These are phyloP conservation scores for Drosophila birchii DNA, from an alignment of 2,888 invertebrate species.

Conservation along the genomic window DNA sequence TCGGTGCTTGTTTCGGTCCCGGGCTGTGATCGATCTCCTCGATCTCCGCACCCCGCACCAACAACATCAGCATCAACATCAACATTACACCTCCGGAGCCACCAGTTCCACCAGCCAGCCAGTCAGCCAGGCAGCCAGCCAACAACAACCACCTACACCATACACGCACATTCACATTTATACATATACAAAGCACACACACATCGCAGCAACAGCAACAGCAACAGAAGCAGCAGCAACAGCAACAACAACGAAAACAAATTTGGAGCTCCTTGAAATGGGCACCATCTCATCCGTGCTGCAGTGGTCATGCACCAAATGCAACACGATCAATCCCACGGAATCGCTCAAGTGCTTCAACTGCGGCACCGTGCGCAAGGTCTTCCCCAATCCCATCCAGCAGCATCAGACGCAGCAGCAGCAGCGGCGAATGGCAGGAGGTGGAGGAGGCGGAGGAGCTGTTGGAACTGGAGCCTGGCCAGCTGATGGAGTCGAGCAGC, in stretches of 20 bases:
- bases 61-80: conserved; percentile 18
- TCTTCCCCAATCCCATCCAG: conserved; percentile 75
- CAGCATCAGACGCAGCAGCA: conserved; percentile 63
- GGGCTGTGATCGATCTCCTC: conserved; percentile 26
- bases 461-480: conserved; percentile 42
- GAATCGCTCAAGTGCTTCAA: conserved; percentile 93
- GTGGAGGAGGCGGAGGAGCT: background rate
- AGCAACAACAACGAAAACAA: conserved; percentile 13
- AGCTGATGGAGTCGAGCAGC: conserved; percentile 53
- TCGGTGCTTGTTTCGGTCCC: conserved; percentile 31
- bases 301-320: conserved; percentile 96
- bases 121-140: conserved; percentile 23
- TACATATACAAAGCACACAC: conserved; percentile 2
- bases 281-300: conserved; percentile 97
- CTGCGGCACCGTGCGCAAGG: conserved; percentile 90
- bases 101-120: conserved; percentile 16
- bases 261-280: conserved; percentile 85
- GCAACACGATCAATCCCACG: conserved; percentile 94
- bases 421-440: conserved; percentile 42
- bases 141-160: conserved; percentile 24
- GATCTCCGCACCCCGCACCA: conserved; percentile 33
- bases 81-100: conserved; percentile 11
- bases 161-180: background rate
- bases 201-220: conserved; percentile 12
- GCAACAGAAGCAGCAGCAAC: background rate